Evolutionary conservation across 2,113 vertebrate genomes (phyloP), one percentile per base, ranked within the genome.

Genomic region (Taurulus bubalis): DNA sequence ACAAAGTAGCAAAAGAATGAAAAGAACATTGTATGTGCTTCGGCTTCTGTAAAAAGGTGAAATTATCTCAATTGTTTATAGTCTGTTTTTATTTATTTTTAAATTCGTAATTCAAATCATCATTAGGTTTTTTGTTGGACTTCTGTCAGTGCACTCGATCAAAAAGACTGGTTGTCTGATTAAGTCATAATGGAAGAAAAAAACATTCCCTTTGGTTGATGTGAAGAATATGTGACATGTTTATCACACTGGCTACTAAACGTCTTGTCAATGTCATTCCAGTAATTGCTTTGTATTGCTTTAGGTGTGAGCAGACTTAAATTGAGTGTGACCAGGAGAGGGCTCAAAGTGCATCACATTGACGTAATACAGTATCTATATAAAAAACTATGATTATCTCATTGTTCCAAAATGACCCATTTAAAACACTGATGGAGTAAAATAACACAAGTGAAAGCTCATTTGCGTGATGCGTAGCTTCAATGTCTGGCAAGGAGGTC

Each of bases 271-370:
- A 10, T 49, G 34, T 76, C 60, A 4, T 32, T 24, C 0, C 8
- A 47, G 30, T 62, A 10, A 70, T 60, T 56, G 18, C 4, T 81
- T 59, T 58, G n/a, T 45, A 32, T 47, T 82, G 42, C 74, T 60
- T 66, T 42, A 49, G 34, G 47, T 65, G 24, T 51, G 66, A 60
- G 4, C 11, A 78, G 24, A n/a, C 10, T 26, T 30, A 7, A 55
- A 0, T n/a, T 16, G 26, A n/a, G 56, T 14, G 22, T 75, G 59
- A 79, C 90, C 93, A 91, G 85, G 90, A 92, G 91, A 93, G 91
- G 92, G 90, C 90, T 67, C 83, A 82, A 55, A 36, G 58, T 38
- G 53, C 72, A 66, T 38, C 16, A 15, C 28, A 38, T 64, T 15
- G 2, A 2, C 4, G 22, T 3, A 58, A 26, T 24, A 38, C 49